These are phyloP conservation scores for Bombus pascuorum DNA, from an alignment of 1,140 invertebrate genomes.

Conservation along the genomic window DNA sequence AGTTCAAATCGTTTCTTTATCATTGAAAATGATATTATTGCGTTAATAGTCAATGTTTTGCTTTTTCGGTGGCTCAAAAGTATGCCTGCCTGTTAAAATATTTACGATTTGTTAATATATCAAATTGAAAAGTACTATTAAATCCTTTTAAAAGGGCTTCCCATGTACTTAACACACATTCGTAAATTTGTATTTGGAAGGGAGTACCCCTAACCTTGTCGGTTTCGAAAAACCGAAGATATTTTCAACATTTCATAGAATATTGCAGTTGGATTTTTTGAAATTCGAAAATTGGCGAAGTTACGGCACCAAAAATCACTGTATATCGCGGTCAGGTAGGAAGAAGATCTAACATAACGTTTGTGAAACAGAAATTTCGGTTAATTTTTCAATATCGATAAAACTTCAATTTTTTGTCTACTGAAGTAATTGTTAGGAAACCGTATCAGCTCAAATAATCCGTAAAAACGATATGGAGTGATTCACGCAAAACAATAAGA, in stretches of 20 bases:
- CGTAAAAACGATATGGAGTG: not conserved
- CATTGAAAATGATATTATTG: not conserved
- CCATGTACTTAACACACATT: not conserved
- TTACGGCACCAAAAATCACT: no score
- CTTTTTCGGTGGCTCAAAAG: no score
- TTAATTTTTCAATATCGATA: no score
- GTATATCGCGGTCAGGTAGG: no score
- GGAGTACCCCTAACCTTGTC: not conserved
- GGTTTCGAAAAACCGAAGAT: not conserved
- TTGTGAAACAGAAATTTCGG: not conserved
- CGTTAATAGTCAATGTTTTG: not conserved
- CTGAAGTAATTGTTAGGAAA: not conserved
- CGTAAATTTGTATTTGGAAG: not conserved
- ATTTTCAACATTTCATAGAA: not conserved
- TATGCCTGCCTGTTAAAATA: not conserved
- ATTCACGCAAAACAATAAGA: not conserved
- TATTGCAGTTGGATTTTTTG: not conserved
- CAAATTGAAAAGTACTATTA: conserved; percentile 9
- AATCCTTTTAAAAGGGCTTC: not conserved
- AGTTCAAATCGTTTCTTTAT: not conserved
- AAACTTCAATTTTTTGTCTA: not conserved
- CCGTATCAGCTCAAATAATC: not conserved
- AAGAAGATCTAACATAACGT: not conserved
- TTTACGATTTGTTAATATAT: conserved; percentile 31
- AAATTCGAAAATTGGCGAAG: not conserved